Evolutionary conservation across 2,888 invertebrate genomes (phyloP).

Genomic region (Heliothis peltigera): DNA sequence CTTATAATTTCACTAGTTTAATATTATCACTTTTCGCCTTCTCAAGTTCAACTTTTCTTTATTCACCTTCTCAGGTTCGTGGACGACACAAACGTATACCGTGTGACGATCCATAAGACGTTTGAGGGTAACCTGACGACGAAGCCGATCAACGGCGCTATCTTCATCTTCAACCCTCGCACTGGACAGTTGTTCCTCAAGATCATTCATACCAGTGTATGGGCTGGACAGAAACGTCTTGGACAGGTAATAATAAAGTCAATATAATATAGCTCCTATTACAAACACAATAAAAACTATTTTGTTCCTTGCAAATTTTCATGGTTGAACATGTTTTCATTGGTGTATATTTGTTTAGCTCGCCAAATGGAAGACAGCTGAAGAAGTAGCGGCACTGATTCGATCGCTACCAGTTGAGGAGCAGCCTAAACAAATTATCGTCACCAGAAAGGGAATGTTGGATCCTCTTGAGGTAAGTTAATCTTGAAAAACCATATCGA

Average conservation of each 20-base stretch:
- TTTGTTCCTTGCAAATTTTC: background rate
- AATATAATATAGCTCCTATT: too few species aligned
- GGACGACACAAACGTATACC: slow-evolving; percentile 99
- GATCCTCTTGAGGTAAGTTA: slow-evolving; percentile 97
- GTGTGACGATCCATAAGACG: slow-evolving; percentile 99
- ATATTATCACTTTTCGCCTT: too few species aligned
- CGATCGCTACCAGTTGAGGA: slow-evolving; percentile 99
- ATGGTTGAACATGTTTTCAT: background rate
- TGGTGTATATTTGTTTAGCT: slow-evolving; percentile 85
- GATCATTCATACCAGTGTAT: slow-evolving; percentile 99
- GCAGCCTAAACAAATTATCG: slow-evolving; percentile 99
- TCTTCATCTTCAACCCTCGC: slow-evolving; percentile 99
- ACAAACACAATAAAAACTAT: too few species aligned
- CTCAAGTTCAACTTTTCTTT: background rate
- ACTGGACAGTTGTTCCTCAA: slow-evolving; percentile 99
- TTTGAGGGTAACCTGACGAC: slow-evolving; percentile 99
- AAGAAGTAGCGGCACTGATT: slow-evolving; percentile 99
- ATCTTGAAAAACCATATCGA: background rate
- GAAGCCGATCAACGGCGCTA: slow-evolving; percentile 99
- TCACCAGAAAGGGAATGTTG: slow-evolving; percentile 99
- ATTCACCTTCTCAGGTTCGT: slow-evolving; percentile 92
- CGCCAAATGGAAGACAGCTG: slow-evolving; percentile 99
- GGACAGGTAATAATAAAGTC: slow-evolving; percentile 92
- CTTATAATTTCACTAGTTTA: too few species aligned
- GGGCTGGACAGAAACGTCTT: slow-evolving; percentile 99